Conservation (phyloP, 2,113 vertebrate species). For the Benthochromis sp. region DNA sequence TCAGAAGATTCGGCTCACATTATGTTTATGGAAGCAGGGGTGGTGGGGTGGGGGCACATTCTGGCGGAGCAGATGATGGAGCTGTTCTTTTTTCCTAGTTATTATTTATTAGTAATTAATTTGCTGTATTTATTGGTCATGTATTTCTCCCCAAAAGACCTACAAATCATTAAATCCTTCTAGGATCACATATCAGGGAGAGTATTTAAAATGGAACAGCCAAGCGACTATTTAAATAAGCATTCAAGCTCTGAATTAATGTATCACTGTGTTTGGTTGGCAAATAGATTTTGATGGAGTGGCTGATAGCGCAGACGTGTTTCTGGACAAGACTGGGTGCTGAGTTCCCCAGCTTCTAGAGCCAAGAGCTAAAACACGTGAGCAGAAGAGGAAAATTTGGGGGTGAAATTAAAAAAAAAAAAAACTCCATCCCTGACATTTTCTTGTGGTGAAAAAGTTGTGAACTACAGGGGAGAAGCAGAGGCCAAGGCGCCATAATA, state of each 20-base stretch:
- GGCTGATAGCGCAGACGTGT: slow-evolving; percentile 45
- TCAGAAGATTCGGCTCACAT: background rate
- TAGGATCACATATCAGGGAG: slow-evolving; percentile 38
- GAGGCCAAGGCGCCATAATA: slow-evolving; percentile 61
- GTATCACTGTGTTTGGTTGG: slow-evolving; percentile 39
- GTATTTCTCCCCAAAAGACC: background rate
- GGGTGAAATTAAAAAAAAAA: background rate
- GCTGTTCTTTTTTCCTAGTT: background rate
- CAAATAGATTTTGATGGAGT: slow-evolving; percentile 49
- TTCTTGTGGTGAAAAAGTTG: slow-evolving; percentile 50
- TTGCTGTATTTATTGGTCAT: slow-evolving; percentile 28
- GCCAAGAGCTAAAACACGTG: slow-evolving; percentile 42
- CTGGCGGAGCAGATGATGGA: background rate
- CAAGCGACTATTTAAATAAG: slow-evolving; percentile 33
- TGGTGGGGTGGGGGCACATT: background rate
- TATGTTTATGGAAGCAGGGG: slow-evolving; percentile 15
- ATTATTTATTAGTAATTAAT: background rate
- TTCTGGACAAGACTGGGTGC: slow-evolving; percentile 37
- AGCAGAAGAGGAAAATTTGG: slow-evolving; percentile 42
- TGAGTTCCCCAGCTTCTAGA: slow-evolving; percentile 20
- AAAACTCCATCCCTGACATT: slow-evolving; percentile 42
- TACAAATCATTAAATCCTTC: slow-evolving; percentile 42
- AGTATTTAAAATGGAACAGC: slow-evolving; percentile 28
- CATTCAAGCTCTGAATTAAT: slow-evolving; percentile 22
- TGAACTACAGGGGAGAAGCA: slow-evolving; percentile 51